phyloP scores from a whole-genome alignment of 1,140 invertebrate species.

The Drosophila aff. region DNA sequence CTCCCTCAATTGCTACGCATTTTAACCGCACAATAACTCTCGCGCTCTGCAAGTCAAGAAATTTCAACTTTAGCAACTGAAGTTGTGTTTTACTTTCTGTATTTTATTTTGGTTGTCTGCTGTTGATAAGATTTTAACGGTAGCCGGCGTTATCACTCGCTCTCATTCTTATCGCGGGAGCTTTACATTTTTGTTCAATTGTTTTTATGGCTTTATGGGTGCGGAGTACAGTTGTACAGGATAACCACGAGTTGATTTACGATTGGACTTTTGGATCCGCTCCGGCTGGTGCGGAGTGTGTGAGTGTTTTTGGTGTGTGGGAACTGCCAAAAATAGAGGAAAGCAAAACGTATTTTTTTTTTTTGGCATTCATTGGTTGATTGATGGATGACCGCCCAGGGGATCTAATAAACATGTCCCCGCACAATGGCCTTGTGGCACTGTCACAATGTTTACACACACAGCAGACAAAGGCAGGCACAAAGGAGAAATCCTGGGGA shows the following conservation, averaged over 20 bases:
- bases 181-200: slow-evolving; percentile 59
- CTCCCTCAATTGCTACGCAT: slow-evolving; percentile 26
- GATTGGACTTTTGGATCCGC: slow-evolving; percentile 34
- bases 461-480: slow-evolving; percentile 12
- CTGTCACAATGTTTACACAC: slow-evolving; percentile 51
- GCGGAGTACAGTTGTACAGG: slow-evolving; percentile 43
- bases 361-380: slow-evolving; percentile 44
- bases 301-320: slow-evolving; percentile 9
- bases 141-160: slow-evolving; percentile 67
- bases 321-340: slow-evolving; percentile 15
- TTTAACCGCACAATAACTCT: slow-evolving; percentile 22
- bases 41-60: slow-evolving; percentile 39
- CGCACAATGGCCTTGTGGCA: slow-evolving; percentile 26
- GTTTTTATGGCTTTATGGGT: slow-evolving; percentile 51
- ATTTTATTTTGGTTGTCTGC: slow-evolving; percentile 54
- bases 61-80: slow-evolving; percentile 53
- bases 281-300: not conserved
- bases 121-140: slow-evolving; percentile 70
- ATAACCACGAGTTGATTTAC: slow-evolving; percentile 50
- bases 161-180: slow-evolving; percentile 45
- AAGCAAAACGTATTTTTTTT: not conserved
- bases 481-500: slow-evolving; percentile 18
- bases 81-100: slow-evolving; percentile 36
- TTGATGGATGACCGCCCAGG: slow-evolving; percentile 65
- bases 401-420: slow-evolving; percentile 74